Base-by-base conservation (phyloP, 1,140 invertebrate species). In the Popillia japonica region DNA sequence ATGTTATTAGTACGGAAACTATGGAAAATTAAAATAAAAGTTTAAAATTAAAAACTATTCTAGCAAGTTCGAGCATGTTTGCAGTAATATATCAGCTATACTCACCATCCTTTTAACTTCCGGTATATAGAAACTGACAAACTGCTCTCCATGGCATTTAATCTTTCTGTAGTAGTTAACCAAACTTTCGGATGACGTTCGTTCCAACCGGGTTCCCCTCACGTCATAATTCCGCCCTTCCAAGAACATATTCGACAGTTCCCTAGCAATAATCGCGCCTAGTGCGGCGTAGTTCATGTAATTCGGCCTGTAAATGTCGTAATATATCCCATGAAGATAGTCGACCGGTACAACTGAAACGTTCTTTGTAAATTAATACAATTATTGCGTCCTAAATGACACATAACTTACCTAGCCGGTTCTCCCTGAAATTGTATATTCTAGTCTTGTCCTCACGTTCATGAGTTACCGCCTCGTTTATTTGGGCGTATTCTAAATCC, bases 231-330 rank as follows among this genome's bases (percentile, higher is more conserved):
- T 78, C 78, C 79, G 40, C 23, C 80, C 82, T 44, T 80, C 78
- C n/a, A 82, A 75, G 76, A 83, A 82, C 75, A 84, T 83, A 85
- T 98, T 96, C 0, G 96, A 97, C 64, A 98, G 95, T 89, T 98
- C 96, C 83, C 97, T 96, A 0, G 96, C 96, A 86, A 98, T 96
- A 4, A 98, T 94, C 82, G 95, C 96, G 6, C 96, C 96, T 83
- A 98, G 96, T 9, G 94, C 95, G 74, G 96, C 96, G 83, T 95
- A 98, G 85, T 98, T 98, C 90, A 98, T 93, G 82, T 97, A 98
- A 79, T 92, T 92, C 2, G 96, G 96, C 40, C 95, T 91, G 76
- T 95, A 91, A 44, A 92, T 92, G 64, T 91, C 92, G 86, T 96
- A 98, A 88, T 97, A 98, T 22, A 93, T 90, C 11, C 95, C 95